These are phyloP conservation scores for Cardiocondyla obscurior DNA, from an alignment of 1,140 invertebrate species.

Conservation along the genomic window DNA sequence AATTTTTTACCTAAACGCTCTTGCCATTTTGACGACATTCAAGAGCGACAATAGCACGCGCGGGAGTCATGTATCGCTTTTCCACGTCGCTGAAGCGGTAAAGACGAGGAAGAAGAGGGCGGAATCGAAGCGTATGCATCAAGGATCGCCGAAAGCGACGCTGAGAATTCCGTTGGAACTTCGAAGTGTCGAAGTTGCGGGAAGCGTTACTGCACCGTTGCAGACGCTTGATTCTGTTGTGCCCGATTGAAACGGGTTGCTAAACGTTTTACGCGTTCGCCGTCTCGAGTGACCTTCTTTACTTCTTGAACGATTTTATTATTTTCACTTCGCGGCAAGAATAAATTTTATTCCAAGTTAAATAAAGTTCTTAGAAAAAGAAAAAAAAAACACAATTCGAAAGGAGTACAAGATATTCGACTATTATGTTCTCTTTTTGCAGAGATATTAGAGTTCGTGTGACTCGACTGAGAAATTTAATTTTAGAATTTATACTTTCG, in stretches of 20 bases:
- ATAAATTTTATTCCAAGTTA: background rate
- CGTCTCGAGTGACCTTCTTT: background rate
- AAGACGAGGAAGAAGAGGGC: background rate
- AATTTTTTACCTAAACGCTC: constrained; percentile 63
- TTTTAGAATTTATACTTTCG: background rate
- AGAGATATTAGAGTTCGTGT: background rate
- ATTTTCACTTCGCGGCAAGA: background rate
- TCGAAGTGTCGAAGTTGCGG: constrained; percentile 13
- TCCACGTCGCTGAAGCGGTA: background rate
- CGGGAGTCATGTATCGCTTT: constrained; percentile 35
- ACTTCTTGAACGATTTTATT: background rate
- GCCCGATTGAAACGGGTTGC: background rate
- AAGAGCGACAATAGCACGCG: constrained; percentile 28
- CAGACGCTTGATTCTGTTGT: constrained; percentile 1
- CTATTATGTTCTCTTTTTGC: background rate
- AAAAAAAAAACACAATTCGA: background rate
- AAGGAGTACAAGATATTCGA: no score
- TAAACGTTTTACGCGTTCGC: constrained; percentile 8
- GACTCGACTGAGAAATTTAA: background rate
- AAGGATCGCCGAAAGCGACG: constrained; percentile 36
- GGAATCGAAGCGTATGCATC: constrained; percentile 24
- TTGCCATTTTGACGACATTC: constrained; percentile 3
- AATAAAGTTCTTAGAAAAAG: no score
- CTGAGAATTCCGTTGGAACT: constrained; percentile 23
- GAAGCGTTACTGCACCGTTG: background rate